Percentiles rank a stretch among this genome's conserved stretches.
phyloP scores from a whole-genome alignment of 1,140 invertebrate genomes.

The Copidosoma floridanum region DNA sequence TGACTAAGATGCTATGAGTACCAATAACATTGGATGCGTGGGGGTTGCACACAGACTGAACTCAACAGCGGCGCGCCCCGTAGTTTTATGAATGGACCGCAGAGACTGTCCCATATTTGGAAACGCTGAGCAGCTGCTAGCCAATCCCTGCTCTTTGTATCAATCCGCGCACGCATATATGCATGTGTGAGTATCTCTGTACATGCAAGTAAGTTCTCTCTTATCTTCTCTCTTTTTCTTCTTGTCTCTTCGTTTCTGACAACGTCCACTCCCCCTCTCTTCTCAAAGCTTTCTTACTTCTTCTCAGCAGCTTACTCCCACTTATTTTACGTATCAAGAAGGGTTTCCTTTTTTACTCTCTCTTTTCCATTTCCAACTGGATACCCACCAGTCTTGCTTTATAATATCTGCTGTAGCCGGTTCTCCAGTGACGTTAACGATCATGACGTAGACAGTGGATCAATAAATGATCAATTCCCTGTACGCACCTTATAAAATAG shows the following conservation, averaged over 20 bases:
- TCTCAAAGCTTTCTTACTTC: slow-evolving; percentile 16
- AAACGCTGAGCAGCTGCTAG: slow-evolving; percentile 54
- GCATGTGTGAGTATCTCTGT: slow-evolving; percentile 24
- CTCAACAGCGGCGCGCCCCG: slow-evolving; percentile 54
- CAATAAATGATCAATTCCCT: no score
- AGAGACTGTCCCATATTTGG: slow-evolving; percentile 61
- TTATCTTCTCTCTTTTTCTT: slow-evolving; percentile 19
- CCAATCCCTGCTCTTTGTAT: slow-evolving; percentile 53
- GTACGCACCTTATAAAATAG: no score
- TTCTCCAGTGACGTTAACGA: slow-evolving; percentile 53
- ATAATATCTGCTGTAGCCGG: slow-evolving; percentile 25
- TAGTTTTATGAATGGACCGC: slow-evolving; percentile 67
- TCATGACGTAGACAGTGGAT: slow-evolving; percentile 41
- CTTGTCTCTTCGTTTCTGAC: slow-evolving; percentile 14
- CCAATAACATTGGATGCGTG: slow-evolving; percentile 43
- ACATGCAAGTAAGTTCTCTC: slow-evolving; percentile 29
- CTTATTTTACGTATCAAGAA: neutral
- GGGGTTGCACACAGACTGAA: slow-evolving; percentile 58
- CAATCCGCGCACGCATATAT: slow-evolving; percentile 49
- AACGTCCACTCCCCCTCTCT: slow-evolving; percentile 25
- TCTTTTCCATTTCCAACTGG: slow-evolving; percentile 7
- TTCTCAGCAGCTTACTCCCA: neutral
- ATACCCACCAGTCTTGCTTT: slow-evolving; percentile 12
- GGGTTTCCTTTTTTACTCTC: neutral
- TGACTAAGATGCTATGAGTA: slow-evolving; percentile 42